Evolutionary conservation across 2,888 invertebrate species (phyloP).

Genomic region (Melinaea menophilus): DNA sequence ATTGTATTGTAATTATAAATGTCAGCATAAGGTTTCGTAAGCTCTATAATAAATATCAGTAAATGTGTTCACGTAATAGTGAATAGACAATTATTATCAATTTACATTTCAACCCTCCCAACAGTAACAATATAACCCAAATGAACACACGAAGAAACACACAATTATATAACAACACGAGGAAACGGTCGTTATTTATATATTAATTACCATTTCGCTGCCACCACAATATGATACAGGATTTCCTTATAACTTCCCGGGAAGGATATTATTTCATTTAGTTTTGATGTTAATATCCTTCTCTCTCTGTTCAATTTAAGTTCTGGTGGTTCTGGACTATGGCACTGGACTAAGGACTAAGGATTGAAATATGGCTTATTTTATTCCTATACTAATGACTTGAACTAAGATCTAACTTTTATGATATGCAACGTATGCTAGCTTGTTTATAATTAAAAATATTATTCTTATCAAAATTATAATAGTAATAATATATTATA

Average conservation of each 20-base stretch:
- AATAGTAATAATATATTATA: no score
- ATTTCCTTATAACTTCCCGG: slow-evolving; percentile 51
- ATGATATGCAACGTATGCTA: no score
- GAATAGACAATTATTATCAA: slow-evolving; percentile 4
- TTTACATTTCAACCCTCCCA: slow-evolving; percentile 1
- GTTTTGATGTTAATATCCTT: slow-evolving; percentile 22
- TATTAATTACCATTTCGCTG: slow-evolving; percentile 59
- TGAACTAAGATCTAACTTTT: no score
- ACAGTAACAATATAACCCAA: slow-evolving; percentile 21
- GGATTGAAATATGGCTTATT: background rate
- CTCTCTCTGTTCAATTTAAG: background rate
- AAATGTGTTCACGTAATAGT: background rate
- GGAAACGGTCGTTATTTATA: slow-evolving; percentile 47
- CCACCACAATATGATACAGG: slow-evolving; percentile 51
- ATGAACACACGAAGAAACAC: slow-evolving; percentile 48
- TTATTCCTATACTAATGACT: no score
- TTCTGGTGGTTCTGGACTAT: background rate
- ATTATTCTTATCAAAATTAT: no score
- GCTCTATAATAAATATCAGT: background rate
- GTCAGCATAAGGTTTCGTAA: background rate
- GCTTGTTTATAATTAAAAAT: no score
- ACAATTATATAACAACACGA: slow-evolving; percentile 34
- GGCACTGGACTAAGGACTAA: background rate
- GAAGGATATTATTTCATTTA: slow-evolving; percentile 26
- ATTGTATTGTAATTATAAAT: background rate